These are phyloP conservation scores for Eriosoma lanigerum DNA, from an alignment of 1,140 invertebrate genomes.

Conservation along the genomic window DNA sequence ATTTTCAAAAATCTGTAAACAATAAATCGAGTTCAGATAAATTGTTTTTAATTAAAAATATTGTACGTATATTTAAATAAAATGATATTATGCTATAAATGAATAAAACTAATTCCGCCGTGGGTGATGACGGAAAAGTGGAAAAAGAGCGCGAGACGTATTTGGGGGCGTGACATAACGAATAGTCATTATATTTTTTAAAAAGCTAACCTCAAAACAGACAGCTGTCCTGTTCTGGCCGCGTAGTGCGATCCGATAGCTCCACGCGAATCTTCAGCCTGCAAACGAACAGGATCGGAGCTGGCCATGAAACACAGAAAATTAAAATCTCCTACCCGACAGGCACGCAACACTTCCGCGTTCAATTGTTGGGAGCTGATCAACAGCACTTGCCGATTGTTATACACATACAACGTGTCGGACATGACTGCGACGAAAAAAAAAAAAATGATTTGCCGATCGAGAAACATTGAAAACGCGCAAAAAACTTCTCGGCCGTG, in stretches of 20 bases:
- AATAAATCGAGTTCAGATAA: no score
- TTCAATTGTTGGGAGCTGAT: neutral
- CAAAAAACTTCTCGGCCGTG: neutral
- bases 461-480: neutral
- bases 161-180: no score
- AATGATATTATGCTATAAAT: no score
- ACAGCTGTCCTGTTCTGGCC: constrained; percentile 55
- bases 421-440: neutral
- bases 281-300: constrained; percentile 46
- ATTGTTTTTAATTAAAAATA: no score
- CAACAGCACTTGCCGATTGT: constrained; percentile 2
- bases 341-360: constrained; percentile 50
- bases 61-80: no score
- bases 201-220: constrained; percentile 21
- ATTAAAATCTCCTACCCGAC: constrained; percentile 49
- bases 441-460: neutral
- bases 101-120: no score
- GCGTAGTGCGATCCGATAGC: constrained; percentile 60
- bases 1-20: constrained; percentile 26
- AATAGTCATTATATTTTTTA: no score
- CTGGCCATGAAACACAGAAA: constrained; percentile 21
- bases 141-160: no score
- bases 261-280: constrained; percentile 57
- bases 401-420: neutral
- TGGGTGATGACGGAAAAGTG: no score